Conservation (phyloP, 37 sponge, comb jelly and placozoan genomes). For the Agelas oroides region DNA sequence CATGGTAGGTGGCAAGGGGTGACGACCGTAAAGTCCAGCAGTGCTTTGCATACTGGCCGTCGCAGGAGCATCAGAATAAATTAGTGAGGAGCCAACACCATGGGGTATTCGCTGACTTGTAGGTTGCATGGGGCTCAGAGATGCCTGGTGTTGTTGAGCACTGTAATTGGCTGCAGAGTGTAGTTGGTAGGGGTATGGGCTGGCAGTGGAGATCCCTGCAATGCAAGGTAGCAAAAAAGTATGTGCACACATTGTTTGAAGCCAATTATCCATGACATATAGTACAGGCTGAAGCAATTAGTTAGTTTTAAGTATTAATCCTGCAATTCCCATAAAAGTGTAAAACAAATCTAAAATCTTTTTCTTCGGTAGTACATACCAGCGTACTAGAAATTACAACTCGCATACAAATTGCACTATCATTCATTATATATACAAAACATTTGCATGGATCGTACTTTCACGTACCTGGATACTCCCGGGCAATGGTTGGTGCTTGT, state of each 20-base stretch:
- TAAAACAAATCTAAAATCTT: too few species aligned
- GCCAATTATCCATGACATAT: too few species aligned
- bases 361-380: too few species aligned
- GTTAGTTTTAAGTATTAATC: too few species aligned
- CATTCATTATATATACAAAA: too few species aligned
- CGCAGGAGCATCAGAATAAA: slow-evolving; percentile 25
- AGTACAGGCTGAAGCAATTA: too few species aligned
- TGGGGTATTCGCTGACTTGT: slow-evolving; percentile 2
- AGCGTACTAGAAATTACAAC: too few species aligned
- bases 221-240: neutral
- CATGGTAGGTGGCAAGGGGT: slow-evolving; percentile 21
- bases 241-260: too few species aligned
- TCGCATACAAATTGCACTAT: too few species aligned
- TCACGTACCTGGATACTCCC: neutral
- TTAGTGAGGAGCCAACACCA: neutral
- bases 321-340: too few species aligned
- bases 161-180: neutral
- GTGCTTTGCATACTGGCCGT: neutral
- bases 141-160: neutral
- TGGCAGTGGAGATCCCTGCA: neutral
- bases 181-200: neutral
- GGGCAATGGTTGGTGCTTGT: neutral
- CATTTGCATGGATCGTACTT: too few species aligned
- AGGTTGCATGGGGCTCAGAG: neutral
- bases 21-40: slow-evolving; percentile 35